Percentiles rank a stretch among this genome's conserved stretches.
Conservation (phyloP, 2,797 vertebrate genomes). For the Trematomus bernacchii region DNA sequence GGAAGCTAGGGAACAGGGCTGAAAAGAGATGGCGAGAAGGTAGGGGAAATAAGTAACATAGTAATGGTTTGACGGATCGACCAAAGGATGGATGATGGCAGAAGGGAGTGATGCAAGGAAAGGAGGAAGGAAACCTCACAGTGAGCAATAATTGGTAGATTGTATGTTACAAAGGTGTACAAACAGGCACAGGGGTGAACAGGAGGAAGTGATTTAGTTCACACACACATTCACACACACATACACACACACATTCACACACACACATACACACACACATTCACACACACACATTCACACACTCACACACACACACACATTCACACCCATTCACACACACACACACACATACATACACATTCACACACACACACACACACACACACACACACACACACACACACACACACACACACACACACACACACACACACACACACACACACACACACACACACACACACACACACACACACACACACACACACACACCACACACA, state of each 20-base stretch:
- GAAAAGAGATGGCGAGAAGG: too few species aligned
- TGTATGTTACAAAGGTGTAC: slow-evolving; percentile 52
- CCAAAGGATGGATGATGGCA: neutral
- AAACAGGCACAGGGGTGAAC: slow-evolving; percentile 43
- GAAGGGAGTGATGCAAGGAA: neutral
- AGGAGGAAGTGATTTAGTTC: slow-evolving; percentile 47
- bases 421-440: slow-evolving; percentile 21
- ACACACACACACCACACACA: neutral
- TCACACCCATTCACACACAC: too few species aligned
- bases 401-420: slow-evolving; percentile 4
- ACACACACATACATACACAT: too few species aligned
- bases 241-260: slow-evolving; percentile 6
- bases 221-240: neutral
- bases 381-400: too few species aligned
- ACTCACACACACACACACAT: neutral
- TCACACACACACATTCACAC: neutral
- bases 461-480: slow-evolving; percentile 7
- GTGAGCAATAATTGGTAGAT: slow-evolving; percentile 28
- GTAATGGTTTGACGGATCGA: too few species aligned
- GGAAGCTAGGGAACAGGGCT: too few species aligned
- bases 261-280: too few species aligned
- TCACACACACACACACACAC: too few species aligned
- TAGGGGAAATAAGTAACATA: too few species aligned
- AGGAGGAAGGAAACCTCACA: neutral
- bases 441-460: slow-evolving; percentile 14